A percentile compares a stretch with the other conserved stretches of the same genome.
These are phyloP conservation scores for Oostethus manadensis DNA, from an alignment of 2,113 vertebrate genomes.

Conservation along the genomic window DNA sequence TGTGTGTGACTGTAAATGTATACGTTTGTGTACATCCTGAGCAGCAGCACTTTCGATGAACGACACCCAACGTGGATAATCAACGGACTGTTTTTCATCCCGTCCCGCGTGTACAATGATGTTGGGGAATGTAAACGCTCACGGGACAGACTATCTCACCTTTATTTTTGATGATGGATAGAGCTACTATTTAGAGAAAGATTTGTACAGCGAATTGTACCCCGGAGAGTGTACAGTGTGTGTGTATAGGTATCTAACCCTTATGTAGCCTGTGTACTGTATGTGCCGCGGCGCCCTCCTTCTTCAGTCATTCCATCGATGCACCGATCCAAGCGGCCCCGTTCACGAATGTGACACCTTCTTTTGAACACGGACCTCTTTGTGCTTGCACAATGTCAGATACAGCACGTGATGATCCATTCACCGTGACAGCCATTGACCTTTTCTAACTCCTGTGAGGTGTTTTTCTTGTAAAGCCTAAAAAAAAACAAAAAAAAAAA, in stretches of 20 bases:
- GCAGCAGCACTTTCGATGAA: constrained; percentile 65
- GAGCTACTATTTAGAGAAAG: constrained; percentile 56
- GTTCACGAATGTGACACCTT: constrained; percentile 51
- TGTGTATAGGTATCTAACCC: constrained; percentile 54
- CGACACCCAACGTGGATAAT: constrained; percentile 16
- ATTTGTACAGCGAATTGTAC: constrained; percentile 59
- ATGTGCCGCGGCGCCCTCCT: constrained; percentile 57
- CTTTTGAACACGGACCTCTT: constrained; percentile 24
- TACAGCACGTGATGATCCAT: constrained; percentile 36
- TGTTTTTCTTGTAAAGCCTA: constrained; percentile 41
- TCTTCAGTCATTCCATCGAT: constrained; percentile 66
- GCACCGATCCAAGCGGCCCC: constrained; percentile 38
- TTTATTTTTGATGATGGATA: constrained; percentile 64
- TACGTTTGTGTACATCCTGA: constrained; percentile 40
- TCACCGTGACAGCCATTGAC: constrained; percentile 41
- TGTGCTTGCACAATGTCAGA: constrained; percentile 40
- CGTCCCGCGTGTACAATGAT: constrained; percentile 24
- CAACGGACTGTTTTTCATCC: constrained; percentile 52
- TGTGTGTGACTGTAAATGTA: constrained; percentile 15
- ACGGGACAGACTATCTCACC: constrained; percentile 42
- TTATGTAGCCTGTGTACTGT: constrained; percentile 62
- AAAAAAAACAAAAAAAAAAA: constrained; percentile 7
- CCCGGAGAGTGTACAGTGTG: constrained; percentile 56
- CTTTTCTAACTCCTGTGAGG: constrained; percentile 36
- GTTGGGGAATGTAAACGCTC: constrained; percentile 60